phyloP scores from a whole-genome alignment of 30 jellyfish, hydroid and myxozoan genomes.

The Cassiopea xamachana region DNA sequence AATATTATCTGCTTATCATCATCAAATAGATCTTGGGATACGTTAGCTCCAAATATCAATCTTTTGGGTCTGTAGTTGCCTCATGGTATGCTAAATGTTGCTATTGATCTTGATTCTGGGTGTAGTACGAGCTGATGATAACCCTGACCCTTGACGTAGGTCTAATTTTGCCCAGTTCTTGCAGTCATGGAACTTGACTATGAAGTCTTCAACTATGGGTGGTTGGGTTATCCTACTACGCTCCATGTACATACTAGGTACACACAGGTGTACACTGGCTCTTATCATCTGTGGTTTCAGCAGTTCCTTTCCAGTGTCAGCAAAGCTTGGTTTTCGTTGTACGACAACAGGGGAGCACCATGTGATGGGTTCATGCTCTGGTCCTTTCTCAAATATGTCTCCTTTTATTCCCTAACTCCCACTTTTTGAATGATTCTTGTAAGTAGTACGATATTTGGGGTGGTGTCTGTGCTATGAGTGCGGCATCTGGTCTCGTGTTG shows the following conservation, averaged over 20 bases:
- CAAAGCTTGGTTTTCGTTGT: constrained; percentile 24
- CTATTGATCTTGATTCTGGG: constrained; percentile 11
- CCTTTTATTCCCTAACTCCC: constrained; percentile 11
- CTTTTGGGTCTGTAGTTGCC: constrained; percentile 5
- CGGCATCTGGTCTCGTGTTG: background rate
- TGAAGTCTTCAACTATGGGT: background rate
- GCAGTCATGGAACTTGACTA: background rate
- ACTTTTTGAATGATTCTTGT: constrained; percentile 15
- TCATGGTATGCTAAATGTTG: constrained; percentile 16
- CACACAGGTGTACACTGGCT: constrained; percentile 16
- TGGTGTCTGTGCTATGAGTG: constrained; percentile 12
- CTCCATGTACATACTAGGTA: background rate
- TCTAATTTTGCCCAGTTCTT: background rate
- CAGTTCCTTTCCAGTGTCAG: background rate
- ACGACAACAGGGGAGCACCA: constrained; percentile 36
- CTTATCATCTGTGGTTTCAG: constrained; percentile 12
- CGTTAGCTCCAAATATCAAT: constrained; percentile 7
- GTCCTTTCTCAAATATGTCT: constrained; percentile 22
- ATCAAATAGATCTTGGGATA: constrained; percentile 20
- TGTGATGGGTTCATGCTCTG: constrained; percentile 8
- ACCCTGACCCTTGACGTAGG: background rate
- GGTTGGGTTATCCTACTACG: background rate
- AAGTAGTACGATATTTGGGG: constrained; percentile 1
- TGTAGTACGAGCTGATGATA: constrained; percentile 12
- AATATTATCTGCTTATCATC: background rate